These are phyloP conservation scores for Poecile atricapillus DNA, from an alignment of 2,113 vertebrate species.

Conservation along the genomic window DNA sequence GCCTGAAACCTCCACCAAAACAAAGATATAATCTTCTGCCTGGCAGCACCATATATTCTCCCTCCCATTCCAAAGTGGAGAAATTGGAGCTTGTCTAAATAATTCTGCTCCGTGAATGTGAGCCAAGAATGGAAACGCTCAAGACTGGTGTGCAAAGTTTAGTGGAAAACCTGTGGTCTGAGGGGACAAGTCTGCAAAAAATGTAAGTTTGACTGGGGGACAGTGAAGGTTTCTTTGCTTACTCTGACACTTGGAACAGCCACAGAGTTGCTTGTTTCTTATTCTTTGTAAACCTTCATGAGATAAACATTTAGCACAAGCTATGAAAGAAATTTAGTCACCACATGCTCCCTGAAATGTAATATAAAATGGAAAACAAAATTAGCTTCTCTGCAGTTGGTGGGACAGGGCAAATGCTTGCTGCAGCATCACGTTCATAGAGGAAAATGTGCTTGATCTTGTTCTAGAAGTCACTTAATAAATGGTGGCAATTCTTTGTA, in stretches of 20 bases:
- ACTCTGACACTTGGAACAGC: neutral
- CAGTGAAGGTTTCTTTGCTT: neutral
- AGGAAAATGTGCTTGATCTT: neutral
- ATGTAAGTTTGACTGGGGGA: neutral
- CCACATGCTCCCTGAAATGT: neutral
- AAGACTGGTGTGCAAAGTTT: neutral
- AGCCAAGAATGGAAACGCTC: neutral
- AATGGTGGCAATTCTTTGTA: neutral
- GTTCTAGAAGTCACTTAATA: neutral
- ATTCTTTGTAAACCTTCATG: neutral
- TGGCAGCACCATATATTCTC: conserved; percentile 12
- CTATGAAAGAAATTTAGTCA: neutral
- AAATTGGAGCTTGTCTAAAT: neutral
- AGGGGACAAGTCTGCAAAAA: neutral
- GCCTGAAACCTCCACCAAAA: conserved; percentile 57
- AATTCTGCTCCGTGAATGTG: neutral
- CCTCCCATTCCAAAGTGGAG: neutral
- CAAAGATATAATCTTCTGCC: conserved; percentile 47
- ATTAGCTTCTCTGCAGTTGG: neutral
- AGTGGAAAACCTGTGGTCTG: neutral
- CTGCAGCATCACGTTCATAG: neutral
- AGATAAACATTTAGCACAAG: neutral
- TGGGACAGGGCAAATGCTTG: neutral
- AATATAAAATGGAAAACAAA: neutral
- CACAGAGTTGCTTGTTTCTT: neutral